Evolutionary conservation across 2,797 vertebrate species (phyloP).

Genomic region (Coilia nasus): DNA sequence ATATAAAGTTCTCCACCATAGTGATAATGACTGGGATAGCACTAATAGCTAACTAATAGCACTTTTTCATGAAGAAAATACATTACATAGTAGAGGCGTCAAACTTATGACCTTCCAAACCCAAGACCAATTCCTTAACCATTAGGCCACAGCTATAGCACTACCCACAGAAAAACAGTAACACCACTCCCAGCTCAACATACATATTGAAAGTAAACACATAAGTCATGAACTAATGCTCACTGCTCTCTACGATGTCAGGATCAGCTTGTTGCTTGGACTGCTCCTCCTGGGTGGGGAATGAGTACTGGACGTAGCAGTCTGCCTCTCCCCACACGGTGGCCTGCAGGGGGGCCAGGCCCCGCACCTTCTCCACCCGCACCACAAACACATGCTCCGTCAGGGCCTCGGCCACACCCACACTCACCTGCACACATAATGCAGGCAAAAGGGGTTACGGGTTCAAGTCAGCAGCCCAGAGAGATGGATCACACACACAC

Average conservation of each 20-base stretch:
- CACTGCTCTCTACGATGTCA: constrained; percentile 75
- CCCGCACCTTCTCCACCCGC: constrained; percentile 81
- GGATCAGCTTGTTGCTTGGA: constrained; percentile 54
- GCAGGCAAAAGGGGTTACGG: not conserved
- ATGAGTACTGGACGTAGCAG: constrained; percentile 92
- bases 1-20: too few species aligned
- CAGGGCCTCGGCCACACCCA: constrained; percentile 55
- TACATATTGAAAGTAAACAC: not conserved
- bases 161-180: too few species aligned
- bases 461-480: too few species aligned
- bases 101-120: too few species aligned
- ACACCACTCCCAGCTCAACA: not conserved
- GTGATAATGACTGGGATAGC: too few species aligned
- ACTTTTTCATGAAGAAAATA: too few species aligned
- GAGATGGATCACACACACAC: not conserved
- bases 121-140: too few species aligned
- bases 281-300: constrained; percentile 79
- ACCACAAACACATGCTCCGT: constrained; percentile 90
- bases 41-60: too few species aligned
- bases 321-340: constrained; percentile 98
- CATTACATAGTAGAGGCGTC: too few species aligned
- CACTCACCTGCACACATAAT: constrained; percentile 56
- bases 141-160: too few species aligned
- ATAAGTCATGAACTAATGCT: constrained; percentile 40
- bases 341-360: constrained; percentile 86